Base-by-base conservation (phyloP, 2,113 vertebrate genomes). In the Lagenorhynchus albirostris region DNA sequence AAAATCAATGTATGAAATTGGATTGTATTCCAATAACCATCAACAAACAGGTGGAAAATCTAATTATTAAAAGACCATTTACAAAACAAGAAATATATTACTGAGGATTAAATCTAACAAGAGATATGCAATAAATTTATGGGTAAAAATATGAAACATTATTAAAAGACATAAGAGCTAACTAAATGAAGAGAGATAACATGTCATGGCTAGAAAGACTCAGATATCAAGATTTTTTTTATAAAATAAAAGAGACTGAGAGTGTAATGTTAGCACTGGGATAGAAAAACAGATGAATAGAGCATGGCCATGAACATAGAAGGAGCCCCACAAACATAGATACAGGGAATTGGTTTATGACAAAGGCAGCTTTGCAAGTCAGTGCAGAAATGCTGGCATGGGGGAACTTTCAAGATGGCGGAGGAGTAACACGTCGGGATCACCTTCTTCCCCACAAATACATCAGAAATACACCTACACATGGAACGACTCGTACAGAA, bases 1-100 rank as follows among this genome's bases (percentile, higher is more conserved):
- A 77, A 95, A 90, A 77, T 83, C 91, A 86, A 80, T 94, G n/a
- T 38, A 50, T 71, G 63, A 82, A 89, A 95, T 63, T 44, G 17
- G 50, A 71, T 55, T 82, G 8, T 8, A 87, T 83, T 33, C 11
- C 58, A 91, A 80, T 65, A 86, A 33, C 33, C 29, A 58, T 55
- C 62, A 44, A 62, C 18, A 82, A 31, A 77, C 2, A 63, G 82
- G 25, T 65, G n/a, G 36, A 87, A 93, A 86, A 70, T 71, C 18
- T 92, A 91, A 94, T 92, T n/a, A 62, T 71, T 81, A 92, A 77
- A 41, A 58, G 67, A 5, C 9, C 3, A n/a, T 41, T 94, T 86
- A 13, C 1, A 38, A 76, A 95, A 92, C 11, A 92, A n/a, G 12
- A 50, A n/a, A 67, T 60, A 15, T 44, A 23, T 17, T 65, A 11